Base-by-base conservation (phyloP, 2,888 invertebrate genomes). In the Augochlorella aurata region DNA sequence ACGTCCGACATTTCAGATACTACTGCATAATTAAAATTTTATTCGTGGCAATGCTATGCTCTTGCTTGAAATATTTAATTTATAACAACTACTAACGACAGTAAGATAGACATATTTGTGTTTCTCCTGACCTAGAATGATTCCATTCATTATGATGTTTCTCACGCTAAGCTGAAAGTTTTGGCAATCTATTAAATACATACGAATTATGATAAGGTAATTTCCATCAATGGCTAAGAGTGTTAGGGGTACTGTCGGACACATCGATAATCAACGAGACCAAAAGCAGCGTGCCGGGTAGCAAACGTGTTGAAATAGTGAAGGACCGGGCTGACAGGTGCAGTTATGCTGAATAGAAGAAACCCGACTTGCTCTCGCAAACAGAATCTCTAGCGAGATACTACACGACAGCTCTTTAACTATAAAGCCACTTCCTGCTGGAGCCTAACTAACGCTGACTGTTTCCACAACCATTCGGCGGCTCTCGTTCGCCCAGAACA, bases 361-460 rank as follows among this genome's bases (percentile, higher is more conserved):
- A 58, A 58, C 58, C 58, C 58, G 14, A 58, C 58, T 58, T 58
- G 24, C 24, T 24, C 58, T 58, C 58, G 58, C 24, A 58, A 58
- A 58, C 58, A 58, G 58, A 58, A 58, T 58, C 58, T 24, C 58
- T 24, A n/a, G 24, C 24, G 58, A 24, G 24, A 58, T 14, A 24
- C 58, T 14, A 14, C 58, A 24, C 58, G 58, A 58, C 58, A 24
- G 58, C 24, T 58, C 58, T 58, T 58, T 58, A 58, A 58, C 58
- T 24, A 58, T 58, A 21, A 58, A 58, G 58, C 58, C 7, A 24
- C 14, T 12, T 58, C 14, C 14, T 58, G 58, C 58, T 24, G 14
- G 58, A 14, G 58, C 58, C 58, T 58, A 58, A 58, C 58, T 58
- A 24, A 58, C 58, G 58, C 58, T 58, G 58, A 58, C 58, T 58